Evolutionary conservation across 2,113 vertebrate genomes (phyloP).

Genomic region (Craseonycteris thonglongyai): DNA sequence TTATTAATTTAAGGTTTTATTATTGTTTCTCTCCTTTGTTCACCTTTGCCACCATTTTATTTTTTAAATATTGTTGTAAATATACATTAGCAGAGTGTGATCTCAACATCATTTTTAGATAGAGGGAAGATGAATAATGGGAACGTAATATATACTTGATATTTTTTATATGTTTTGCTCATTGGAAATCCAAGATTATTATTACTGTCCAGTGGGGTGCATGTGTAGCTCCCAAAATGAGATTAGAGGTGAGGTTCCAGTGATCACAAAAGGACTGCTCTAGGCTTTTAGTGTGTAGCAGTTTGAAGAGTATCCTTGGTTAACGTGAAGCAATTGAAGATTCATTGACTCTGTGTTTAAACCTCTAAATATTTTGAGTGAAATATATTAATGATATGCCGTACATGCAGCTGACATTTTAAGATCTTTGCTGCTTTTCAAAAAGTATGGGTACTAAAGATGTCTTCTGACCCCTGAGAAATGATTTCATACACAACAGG

Average conservation of each 20-base stretch:
- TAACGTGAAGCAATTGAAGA: not conserved
- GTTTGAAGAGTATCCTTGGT: not conserved
- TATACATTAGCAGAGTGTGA: not conserved
- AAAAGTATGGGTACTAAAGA: conserved; percentile 21
- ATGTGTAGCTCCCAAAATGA: not conserved
- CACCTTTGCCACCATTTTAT: not conserved
- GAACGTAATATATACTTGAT: not conserved
- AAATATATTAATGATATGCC: conserved; percentile 35
- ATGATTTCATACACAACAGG: conserved; percentile 59
- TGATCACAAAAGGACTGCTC: not conserved
- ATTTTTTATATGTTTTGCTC: not conserved
- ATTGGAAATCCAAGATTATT: not conserved
- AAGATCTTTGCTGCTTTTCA: conserved; percentile 49
- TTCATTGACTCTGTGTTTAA: conserved; percentile 19
- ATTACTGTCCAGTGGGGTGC: not conserved
- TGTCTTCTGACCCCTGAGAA: conserved; percentile 48
- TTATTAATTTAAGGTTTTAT: not conserved
- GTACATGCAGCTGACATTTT: conserved; percentile 45
- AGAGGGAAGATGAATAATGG: not conserved
- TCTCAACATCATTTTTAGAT: not conserved
- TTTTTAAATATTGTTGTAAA: not conserved
- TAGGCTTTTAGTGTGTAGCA: not conserved
- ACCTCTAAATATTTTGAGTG: not conserved
- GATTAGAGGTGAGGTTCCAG: not conserved
- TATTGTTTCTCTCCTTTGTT: not conserved